Conservation (phyloP, 2,797 vertebrate genomes). For the Dendrocincla tyrannina region DNA sequence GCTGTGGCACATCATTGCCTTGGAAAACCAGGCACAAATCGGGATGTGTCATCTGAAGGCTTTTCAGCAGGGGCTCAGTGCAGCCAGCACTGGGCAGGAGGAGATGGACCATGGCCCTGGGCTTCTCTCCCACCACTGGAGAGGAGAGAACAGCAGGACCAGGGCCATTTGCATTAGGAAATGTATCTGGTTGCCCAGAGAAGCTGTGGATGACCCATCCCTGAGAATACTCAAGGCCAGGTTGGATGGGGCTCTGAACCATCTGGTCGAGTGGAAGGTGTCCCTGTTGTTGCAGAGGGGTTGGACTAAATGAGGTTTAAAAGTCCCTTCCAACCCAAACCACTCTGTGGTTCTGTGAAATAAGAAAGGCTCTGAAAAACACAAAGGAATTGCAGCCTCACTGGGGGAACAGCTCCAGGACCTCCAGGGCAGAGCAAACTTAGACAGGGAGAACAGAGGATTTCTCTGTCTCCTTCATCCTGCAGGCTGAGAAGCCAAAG, state of each 20-base stretch:
- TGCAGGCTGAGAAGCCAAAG: neutral
- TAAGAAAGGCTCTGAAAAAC: neutral
- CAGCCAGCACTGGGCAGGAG: neutral
- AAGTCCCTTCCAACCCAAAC: neutral
- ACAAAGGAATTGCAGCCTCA: neutral
- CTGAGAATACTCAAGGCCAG: neutral
- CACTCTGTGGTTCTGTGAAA: neutral
- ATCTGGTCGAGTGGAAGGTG: neutral
- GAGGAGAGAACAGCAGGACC: neutral
- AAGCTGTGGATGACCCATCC: neutral
- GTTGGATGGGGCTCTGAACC: neutral
- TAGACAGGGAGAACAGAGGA: neutral
- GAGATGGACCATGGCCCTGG: neutral
- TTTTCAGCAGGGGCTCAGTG: neutral
- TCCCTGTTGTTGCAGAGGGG: neutral
- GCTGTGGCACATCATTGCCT: neutral
- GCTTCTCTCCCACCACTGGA: neutral
- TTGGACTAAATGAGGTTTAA: neutral
- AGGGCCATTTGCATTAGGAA: neutral
- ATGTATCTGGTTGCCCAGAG: neutral
- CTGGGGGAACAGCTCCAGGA: neutral
- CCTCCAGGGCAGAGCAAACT: neutral
- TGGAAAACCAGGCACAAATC: neutral
- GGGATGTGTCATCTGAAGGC: neutral
- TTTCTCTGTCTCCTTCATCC: neutral